Evolutionary conservation across 2,888 invertebrate genomes (phyloP).

Genomic region (Agrenia bidenticulata): DNA sequence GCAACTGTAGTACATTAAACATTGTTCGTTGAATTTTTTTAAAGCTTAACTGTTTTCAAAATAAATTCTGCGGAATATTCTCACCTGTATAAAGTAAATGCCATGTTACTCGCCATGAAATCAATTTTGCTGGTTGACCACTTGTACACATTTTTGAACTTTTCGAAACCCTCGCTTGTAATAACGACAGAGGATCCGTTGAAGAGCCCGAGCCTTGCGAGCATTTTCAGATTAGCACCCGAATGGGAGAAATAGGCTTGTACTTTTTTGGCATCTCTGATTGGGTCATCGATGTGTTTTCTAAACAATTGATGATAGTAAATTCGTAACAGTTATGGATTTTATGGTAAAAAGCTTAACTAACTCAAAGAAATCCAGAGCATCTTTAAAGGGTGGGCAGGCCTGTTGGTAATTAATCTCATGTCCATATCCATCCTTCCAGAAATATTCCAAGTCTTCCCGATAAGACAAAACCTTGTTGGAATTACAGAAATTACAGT

Average conservation of each 20-base stretch:
- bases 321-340: no score
- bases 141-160: constrained; percentile 57
- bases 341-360: no score
- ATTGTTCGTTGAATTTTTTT: background rate
- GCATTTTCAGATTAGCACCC: constrained; percentile 73
- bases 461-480: constrained; percentile 67
- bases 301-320: background rate
- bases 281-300: background rate
- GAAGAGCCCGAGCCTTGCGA: constrained; percentile 72
- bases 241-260: constrained; percentile 79
- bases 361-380: constrained; percentile 70
- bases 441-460: constrained; percentile 76
- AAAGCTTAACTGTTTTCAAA: no score
- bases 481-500: no score
- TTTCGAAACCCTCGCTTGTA: constrained; percentile 59
- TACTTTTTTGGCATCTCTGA: constrained; percentile 53
- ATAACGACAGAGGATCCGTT: constrained; percentile 64
- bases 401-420: constrained; percentile 72
- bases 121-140: constrained; percentile 69
- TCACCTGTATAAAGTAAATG: constrained; percentile 49
- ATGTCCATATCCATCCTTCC: constrained; percentile 78
- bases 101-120: constrained; percentile 71
- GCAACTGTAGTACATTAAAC: background rate
- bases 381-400: constrained; percentile 70
- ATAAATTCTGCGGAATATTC: background rate